phyloP scores from a whole-genome alignment of 2,113 vertebrate species.

The Camelus bactrianus region DNA sequence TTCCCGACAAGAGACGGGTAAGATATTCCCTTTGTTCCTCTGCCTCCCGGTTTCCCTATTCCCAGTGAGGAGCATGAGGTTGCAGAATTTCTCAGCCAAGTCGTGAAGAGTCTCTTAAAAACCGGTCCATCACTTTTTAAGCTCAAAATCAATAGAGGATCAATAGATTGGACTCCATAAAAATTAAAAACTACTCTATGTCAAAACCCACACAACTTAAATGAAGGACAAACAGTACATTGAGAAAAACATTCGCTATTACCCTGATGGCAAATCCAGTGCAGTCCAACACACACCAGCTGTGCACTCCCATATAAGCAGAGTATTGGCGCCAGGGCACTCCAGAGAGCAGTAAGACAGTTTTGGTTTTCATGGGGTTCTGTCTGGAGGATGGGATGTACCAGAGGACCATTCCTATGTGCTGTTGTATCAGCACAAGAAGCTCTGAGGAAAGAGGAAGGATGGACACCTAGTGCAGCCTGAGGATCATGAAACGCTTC shows the following conservation, averaged over 20 bases:
- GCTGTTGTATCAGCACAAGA: not conserved
- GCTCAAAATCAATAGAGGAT: conserved; percentile 75
- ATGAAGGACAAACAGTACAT: conserved; percentile 55
- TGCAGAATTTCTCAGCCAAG: conserved; percentile 38
- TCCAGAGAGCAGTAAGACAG: not conserved
- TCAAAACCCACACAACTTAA: conserved; percentile 36
- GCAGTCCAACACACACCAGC: not conserved
- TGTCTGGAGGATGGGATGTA: not conserved
- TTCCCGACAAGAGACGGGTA: not conserved
- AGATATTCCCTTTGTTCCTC: not conserved
- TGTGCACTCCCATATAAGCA: not conserved
- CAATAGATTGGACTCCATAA: conserved; percentile 69
- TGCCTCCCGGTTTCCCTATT: not conserved
- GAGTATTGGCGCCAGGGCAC: not conserved
- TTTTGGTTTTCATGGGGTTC: not conserved
- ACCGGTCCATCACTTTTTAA: conserved; percentile 54
- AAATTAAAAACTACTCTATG: conserved; percentile 68
- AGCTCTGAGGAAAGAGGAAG: not conserved
- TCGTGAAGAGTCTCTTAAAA: conserved; percentile 64
- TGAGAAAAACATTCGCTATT: not conserved
- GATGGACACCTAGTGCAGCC: not conserved
- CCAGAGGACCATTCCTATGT: rapidly evolving
- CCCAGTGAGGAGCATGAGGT: not conserved
- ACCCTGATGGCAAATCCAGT: not conserved
- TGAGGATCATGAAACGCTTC: not conserved